Evolutionary conservation across 2,113 vertebrate genomes (phyloP).

Genomic region (Gallinago undulata): DNA sequence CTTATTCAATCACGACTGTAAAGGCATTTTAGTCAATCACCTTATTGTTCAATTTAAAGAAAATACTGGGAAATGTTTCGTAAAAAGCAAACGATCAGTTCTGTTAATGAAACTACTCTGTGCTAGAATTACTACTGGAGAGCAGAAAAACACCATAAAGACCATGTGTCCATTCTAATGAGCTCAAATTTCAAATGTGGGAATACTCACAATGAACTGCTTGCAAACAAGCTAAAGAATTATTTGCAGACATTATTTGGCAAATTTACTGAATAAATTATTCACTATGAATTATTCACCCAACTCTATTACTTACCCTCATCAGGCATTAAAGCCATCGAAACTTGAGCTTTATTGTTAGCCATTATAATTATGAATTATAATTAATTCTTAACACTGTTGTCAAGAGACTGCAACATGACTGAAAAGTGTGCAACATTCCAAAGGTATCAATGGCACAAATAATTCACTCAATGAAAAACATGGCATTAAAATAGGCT

Average conservation of each 20-base stretch:
- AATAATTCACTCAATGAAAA: slow-evolving; percentile 48
- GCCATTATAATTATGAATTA: slow-evolving; percentile 58
- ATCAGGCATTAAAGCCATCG: slow-evolving; percentile 41
- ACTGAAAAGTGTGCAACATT: slow-evolving; percentile 28
- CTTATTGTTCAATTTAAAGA: not conserved
- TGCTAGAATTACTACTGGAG: not conserved
- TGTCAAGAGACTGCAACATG: slow-evolving; percentile 50
- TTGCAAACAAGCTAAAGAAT: slow-evolving; percentile 52
- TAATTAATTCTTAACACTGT: slow-evolving; percentile 69
- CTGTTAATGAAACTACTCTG: not conserved
- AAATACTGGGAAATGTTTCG: not conserved
- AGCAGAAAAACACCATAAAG: not conserved
- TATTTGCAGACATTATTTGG: slow-evolving; percentile 58
- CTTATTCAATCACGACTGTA: not conserved
- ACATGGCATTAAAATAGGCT: slow-evolving; percentile 29
- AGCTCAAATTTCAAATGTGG: slow-evolving; percentile 20
- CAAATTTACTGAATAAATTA: slow-evolving; percentile 60
- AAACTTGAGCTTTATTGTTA: slow-evolving; percentile 62
- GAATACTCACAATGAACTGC: not conserved
- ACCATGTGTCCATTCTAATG: not conserved
- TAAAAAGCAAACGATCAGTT: not conserved
- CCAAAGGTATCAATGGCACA: slow-evolving; percentile 50
- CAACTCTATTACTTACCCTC: slow-evolving; percentile 44
- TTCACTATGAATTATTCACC: slow-evolving; percentile 42
- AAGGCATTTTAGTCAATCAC: not conserved